Percentiles rank a stretch among this genome's conserved stretches.
phyloP scores from a whole-genome alignment of 2,113 vertebrate genomes.

The Nycticryphes semicollaris region DNA sequence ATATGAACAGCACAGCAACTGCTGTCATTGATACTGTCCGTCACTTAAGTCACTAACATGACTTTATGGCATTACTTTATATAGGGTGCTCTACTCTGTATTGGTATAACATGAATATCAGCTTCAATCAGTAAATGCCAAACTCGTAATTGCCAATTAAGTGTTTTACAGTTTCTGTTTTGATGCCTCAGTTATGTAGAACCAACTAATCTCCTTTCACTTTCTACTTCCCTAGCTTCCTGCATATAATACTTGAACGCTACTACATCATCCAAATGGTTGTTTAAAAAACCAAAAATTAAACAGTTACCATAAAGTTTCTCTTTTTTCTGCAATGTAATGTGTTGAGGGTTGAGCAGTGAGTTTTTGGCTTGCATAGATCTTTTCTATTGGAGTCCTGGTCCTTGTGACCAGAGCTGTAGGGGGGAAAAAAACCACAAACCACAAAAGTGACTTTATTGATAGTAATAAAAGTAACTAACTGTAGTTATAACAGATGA shows the following conservation, averaged over 20 bases:
- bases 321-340: not conserved
- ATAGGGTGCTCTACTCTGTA: not conserved
- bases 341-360: not conserved
- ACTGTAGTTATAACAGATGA: not conserved
- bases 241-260: not conserved
- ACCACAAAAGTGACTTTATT: not conserved
- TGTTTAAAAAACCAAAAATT: not conserved
- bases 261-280: not conserved
- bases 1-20: not conserved
- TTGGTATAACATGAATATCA: not conserved
- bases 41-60: not conserved
- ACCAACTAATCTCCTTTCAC: not conserved
- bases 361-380: not conserved
- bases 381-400: not conserved
- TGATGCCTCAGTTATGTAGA: not conserved
- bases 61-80: not conserved
- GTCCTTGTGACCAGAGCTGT: not conserved
- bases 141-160: slow-evolving; percentile 9
- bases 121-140: slow-evolving; percentile 32
- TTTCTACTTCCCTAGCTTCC: not conserved
- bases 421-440: not conserved
- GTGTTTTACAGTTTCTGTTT: not conserved
- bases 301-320: not conserved
- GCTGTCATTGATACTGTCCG: not conserved
- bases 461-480: not conserved